phyloP scores from a whole-genome alignment of 1,140 invertebrate species.

The Pseudobourletiella spinata region DNA sequence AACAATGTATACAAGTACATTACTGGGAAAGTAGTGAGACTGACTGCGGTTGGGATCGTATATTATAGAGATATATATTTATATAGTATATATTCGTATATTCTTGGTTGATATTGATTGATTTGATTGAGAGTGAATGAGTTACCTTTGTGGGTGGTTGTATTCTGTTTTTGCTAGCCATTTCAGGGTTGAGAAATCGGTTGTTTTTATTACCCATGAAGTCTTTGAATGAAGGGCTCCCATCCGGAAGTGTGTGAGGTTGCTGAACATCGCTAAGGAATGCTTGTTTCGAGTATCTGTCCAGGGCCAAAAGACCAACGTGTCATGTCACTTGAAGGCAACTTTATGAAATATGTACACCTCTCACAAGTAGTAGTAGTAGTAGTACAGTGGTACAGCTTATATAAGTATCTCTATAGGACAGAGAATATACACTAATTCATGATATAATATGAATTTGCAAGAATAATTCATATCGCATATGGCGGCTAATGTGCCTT shows the following conservation, averaged over 20 bases:
- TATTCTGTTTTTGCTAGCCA: constrained; percentile 83
- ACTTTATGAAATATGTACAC: no score
- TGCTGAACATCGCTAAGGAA: constrained; percentile 94
- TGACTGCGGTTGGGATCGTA: no score
- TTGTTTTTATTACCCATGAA: constrained; percentile 96
- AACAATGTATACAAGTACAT: no score
- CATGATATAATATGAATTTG: no score
- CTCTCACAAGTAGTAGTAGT: no score
- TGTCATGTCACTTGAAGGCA: constrained; percentile 24
- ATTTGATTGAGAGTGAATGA: constrained; percentile 18
- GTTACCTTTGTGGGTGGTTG: constrained; percentile 74
- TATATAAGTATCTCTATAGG: no score
- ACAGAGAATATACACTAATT: no score
- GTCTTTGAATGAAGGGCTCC: constrained; percentile 93
- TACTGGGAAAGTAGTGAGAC: no score
- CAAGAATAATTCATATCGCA: no score
- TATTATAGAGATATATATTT: not conserved
- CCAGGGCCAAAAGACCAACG: constrained; percentile 18
- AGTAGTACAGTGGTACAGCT: no score
- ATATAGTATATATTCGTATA: not conserved
- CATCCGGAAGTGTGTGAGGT: constrained; percentile 89
- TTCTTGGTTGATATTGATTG: no score
- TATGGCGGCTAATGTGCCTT: no score
- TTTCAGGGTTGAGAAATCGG: constrained; percentile 70
- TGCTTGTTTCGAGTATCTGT: constrained; percentile 87